Conservation (phyloP, 1,140 invertebrate species). For the Trichomalopsis sarcophagae region DNA sequence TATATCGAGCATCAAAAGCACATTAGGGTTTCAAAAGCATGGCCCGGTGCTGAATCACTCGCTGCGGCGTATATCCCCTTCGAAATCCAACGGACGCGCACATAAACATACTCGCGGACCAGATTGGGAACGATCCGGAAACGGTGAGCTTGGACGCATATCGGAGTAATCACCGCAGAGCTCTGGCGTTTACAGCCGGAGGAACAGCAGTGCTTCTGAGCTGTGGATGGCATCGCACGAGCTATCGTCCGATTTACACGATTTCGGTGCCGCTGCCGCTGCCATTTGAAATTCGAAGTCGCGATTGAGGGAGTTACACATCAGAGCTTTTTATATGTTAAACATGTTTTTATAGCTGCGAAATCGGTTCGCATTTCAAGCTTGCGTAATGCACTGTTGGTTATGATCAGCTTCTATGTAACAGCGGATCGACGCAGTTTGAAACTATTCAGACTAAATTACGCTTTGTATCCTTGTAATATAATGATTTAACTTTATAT, state of each 20-base stretch:
- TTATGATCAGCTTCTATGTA: no score
- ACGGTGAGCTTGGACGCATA: background rate
- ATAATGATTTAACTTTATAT: background rate
- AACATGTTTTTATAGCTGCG: no score
- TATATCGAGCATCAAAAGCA: background rate
- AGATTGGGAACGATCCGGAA: background rate
- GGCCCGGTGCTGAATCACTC: no score
- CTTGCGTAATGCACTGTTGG: no score
- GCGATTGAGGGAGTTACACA: no score
- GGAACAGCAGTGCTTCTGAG: background rate
- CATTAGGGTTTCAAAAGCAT: no score
- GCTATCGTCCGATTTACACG: background rate
- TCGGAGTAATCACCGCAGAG: background rate
- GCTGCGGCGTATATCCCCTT: background rate
- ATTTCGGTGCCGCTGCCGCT: no score
- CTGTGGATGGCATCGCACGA: background rate
- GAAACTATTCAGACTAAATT: background rate
- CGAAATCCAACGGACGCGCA: background rate
- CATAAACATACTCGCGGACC: no score
- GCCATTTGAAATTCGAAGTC: no score
- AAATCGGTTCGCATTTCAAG: no score
- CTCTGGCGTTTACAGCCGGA: background rate
- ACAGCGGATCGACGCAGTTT: background rate
- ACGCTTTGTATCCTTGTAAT: background rate
- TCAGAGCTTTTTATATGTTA: no score